Percentiles rank a stretch among this genome's conserved stretches.
Conservation (phyloP, 2,797 vertebrate genomes). For the Psittacula echo region DNA sequence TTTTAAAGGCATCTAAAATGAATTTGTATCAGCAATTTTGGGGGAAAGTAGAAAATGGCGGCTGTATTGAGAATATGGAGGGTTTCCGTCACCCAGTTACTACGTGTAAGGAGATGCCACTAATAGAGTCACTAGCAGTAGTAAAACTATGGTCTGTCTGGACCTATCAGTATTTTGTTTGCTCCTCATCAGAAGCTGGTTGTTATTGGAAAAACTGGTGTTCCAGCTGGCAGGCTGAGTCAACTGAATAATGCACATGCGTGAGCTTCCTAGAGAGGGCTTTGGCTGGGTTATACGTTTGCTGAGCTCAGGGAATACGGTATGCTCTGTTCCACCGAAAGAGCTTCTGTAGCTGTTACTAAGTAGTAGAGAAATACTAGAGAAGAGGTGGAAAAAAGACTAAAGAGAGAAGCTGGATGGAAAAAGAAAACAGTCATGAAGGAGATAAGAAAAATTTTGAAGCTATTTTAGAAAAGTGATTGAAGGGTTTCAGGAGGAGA, state of each 20-base stretch:
- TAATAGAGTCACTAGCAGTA: neutral
- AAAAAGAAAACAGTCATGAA: neutral
- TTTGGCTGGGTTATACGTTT: neutral
- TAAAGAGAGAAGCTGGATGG: neutral
- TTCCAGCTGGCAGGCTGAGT: neutral
- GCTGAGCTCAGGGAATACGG: neutral
- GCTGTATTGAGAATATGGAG: neutral
- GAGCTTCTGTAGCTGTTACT: neutral
- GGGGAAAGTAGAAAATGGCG: neutral
- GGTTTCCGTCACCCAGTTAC: neutral
- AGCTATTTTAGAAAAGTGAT: neutral
- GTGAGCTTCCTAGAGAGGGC: neutral
- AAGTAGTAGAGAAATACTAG: neutral
- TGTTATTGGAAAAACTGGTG: neutral
- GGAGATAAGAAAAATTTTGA: neutral
- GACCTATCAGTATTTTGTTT: neutral
- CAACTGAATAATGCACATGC: neutral
- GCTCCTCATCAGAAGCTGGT: neutral
- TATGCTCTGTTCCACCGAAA: neutral
- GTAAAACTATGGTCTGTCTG: neutral
- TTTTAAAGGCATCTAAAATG: neutral
- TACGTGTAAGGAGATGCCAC: neutral
- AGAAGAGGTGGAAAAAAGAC: neutral
- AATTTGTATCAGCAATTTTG: neutral
- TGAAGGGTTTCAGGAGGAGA: neutral